Percentiles rank a stretch among this genome's conserved stretches.
phyloP scores from a whole-genome alignment of 2,888 invertebrate species.

The Pyrrhosoma nymphula region DNA sequence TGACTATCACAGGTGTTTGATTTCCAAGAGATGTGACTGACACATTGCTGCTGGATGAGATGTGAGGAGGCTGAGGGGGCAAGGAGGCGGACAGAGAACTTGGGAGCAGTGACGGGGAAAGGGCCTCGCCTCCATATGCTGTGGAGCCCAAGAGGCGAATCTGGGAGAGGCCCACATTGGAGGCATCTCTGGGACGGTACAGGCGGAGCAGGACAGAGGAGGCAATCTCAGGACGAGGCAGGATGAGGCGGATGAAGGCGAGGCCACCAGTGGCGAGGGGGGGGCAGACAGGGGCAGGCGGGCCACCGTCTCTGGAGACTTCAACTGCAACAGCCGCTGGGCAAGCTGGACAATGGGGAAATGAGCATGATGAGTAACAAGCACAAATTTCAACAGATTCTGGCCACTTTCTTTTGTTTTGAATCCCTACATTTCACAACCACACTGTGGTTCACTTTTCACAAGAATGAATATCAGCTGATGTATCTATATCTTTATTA shows the following conservation, averaged over 20 bases:
- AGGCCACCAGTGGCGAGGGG: conserved; percentile 93
- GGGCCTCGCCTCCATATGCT: conserved; percentile 83
- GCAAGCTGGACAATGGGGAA: conserved; percentile 82
- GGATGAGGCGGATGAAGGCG: conserved; percentile 90
- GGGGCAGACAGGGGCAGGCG: conserved; percentile 89
- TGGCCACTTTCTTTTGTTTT: no score
- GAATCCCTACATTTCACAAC: no score
- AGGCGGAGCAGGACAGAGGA: conserved; percentile 88
- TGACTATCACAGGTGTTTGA: conserved; percentile 73
- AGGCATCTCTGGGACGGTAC: conserved; percentile 93
- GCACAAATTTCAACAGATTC: background rate
- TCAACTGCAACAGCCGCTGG: conserved; percentile 94
- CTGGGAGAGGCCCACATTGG: conserved; percentile 93
- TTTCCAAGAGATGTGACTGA: background rate
- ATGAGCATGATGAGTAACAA: background rate
- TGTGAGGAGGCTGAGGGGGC: conserved; percentile 27
- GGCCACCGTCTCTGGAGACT: conserved; percentile 88
- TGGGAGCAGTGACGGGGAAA: conserved; percentile 72
- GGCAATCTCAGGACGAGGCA: conserved; percentile 91
- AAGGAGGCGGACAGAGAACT: conserved; percentile 68
- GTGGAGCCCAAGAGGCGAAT: conserved; percentile 91
- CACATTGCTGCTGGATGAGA: conserved; percentile 3
- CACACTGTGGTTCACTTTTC: no score
- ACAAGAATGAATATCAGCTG: no score
- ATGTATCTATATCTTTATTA: no score